Evolutionary conservation across 2,797 vertebrate species (phyloP), one percentile per base, ranked within the genome.

Genomic region (Alcedo quadribrachys): DNA sequence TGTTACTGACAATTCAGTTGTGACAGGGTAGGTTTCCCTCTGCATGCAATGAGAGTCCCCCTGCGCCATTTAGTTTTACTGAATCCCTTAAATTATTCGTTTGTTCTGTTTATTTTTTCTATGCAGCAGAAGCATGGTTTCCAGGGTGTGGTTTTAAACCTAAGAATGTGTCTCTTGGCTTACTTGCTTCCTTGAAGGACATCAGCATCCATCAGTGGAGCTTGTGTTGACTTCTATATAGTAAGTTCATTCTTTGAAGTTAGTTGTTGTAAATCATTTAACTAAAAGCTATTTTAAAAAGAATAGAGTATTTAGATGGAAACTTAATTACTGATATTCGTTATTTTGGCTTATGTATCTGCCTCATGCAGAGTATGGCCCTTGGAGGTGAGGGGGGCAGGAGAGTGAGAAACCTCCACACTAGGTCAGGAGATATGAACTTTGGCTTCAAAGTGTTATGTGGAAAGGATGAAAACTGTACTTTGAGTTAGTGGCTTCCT

Each of bases 181-280:
- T 70, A 55, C 25, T 65, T 82, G 22, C 20, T 60, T 35, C 83
- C 46, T 24, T 86, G 10, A n/a, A 30, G 35, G 55, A 48, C 11
- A n/a, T 81, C 15, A 53, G 0, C 18, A 42, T 70, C 32, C 2
- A 0, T 42, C 0, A 0, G 15, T 53, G 37, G 53, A 76, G 27
- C 48, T 42, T 71, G 69, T 21, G n/a, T 27, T 57, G 40, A 27
- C 48, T 21, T 76, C 32, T 28, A 3, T 35, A 8, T 27, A 42
- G 28, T 74, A 87, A 89, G 70, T 70, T 37, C 24, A 37, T 24
- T 66, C 58, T 84, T 70, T 43, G 40, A 58, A 92, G 43, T 42
- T 51, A 40, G 37, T 73, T 33, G 11, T 80, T 37, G 82, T 68
- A 70, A 73, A 45, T 80, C n/a, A 37, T 73, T 76, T 33, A 57